Percentiles rank a stretch among this genome's conserved stretches.
Evolutionary conservation across 2,888 invertebrate species (phyloP).

Genomic region (Tenthredo scrophulariae): DNA sequence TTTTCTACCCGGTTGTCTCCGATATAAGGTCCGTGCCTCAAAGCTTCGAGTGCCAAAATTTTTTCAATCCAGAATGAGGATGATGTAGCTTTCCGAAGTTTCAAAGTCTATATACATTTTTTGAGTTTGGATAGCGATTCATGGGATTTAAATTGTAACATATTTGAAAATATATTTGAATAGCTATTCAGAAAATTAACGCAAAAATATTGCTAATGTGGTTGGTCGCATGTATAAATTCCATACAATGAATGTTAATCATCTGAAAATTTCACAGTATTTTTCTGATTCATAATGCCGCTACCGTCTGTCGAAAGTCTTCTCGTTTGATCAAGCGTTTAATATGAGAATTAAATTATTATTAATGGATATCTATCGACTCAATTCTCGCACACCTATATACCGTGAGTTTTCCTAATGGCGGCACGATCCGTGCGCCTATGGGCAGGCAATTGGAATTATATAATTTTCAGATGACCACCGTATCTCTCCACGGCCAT

Average conservation of each 20-base stretch:
- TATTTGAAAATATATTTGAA: background rate
- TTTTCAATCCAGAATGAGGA: background rate
- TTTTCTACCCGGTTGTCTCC: too few relatives aligned
- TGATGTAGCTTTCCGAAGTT: constrained; percentile 4
- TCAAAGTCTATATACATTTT: background rate
- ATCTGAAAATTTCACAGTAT: background rate
- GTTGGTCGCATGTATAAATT: background rate
- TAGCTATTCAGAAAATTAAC: background rate
- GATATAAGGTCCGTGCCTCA: too few relatives aligned
- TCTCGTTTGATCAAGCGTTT: too few relatives aligned
- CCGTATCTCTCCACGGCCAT: too few relatives aligned
- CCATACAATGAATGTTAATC: background rate
- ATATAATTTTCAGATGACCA: too few relatives aligned
- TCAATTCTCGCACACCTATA: too few relatives aligned
- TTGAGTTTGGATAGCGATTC: background rate
- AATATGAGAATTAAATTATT: too few relatives aligned
- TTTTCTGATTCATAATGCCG: background rate
- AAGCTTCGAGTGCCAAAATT: background rate
- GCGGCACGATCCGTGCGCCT: too few relatives aligned
- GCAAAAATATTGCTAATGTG: background rate
- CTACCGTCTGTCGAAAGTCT: too few relatives aligned
- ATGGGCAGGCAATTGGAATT: too few relatives aligned
- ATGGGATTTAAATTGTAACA: background rate
- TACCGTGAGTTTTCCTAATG: too few relatives aligned
- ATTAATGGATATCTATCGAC: too few relatives aligned